A percentile compares a stretch with the other conserved stretches of the same genome.
phyloP scores from a whole-genome alignment of 2,888 invertebrate genomes.

The Ophioninae sp. region DNA sequence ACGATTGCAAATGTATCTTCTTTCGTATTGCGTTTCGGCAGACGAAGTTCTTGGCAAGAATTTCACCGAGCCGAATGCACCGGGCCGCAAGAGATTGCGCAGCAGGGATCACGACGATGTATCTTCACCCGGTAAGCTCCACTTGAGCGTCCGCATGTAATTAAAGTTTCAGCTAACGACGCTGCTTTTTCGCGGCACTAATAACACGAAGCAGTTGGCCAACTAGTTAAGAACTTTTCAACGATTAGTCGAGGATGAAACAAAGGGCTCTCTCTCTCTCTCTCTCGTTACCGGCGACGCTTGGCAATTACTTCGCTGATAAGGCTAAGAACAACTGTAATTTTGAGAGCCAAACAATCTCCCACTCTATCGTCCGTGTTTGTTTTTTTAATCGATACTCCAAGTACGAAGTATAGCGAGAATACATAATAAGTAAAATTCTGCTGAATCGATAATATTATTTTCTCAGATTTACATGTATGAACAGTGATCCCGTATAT shows the following conservation, averaged over 20 bases:
- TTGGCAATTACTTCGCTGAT: slow-evolving; percentile 54
- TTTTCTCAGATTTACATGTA: background rate
- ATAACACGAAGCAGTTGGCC: slow-evolving; percentile 58
- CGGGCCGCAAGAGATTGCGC: slow-evolving; percentile 75
- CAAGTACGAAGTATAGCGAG: background rate
- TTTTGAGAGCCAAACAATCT: slow-evolving; percentile 65
- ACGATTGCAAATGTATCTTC: background rate
- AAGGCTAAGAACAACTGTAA: slow-evolving; percentile 71
- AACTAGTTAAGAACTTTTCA: slow-evolving; percentile 75
- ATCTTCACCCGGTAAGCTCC: slow-evolving; percentile 73
- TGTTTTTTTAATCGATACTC: slow-evolving; percentile 48
- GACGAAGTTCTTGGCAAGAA: slow-evolving; percentile 57
- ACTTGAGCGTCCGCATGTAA: slow-evolving; percentile 58
- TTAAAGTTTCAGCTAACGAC: slow-evolving; percentile 58
- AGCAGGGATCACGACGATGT: slow-evolving; percentile 71
- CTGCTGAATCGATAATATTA: background rate
- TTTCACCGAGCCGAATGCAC: slow-evolving; percentile 69
- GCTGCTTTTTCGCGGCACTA: slow-evolving; percentile 55
- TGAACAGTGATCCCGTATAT: slow-evolving; percentile 1
- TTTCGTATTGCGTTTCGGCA: slow-evolving; percentile 21
- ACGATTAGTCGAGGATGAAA: slow-evolving; percentile 60
- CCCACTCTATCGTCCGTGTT: slow-evolving; percentile 25
- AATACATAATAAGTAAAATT: background rate
- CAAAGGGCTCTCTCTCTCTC: slow-evolving; percentile 28
- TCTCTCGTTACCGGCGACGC: slow-evolving; percentile 31